Evolutionary conservation across 2,797 vertebrate genomes (phyloP), one percentile per base, ranked within the genome.

Genomic region (Macrochelys suwanniensis): DNA sequence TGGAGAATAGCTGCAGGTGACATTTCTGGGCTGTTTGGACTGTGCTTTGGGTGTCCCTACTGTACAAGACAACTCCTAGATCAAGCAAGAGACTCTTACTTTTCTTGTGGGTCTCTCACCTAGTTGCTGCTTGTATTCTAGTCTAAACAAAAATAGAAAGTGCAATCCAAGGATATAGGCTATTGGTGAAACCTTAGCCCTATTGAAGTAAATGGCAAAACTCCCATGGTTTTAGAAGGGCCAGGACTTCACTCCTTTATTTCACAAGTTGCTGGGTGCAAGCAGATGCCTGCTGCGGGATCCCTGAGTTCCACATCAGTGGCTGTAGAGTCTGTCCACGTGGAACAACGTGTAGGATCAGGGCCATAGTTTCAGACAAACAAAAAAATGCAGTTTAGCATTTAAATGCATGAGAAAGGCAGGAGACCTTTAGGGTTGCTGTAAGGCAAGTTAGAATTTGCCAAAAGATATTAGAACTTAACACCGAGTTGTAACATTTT

Each of bases 391-490:
- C 61, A 65, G 16, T 19, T 61, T 65, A 65, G 61, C 31, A 65
- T 65, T 65, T 9, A 33, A 65, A n/a, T n/a, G 8, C 61, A 65
- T 9, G 8, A 65, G 15, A 82, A 85, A 94, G 54, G 1, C 33
- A 1, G 0, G 33, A 0, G 9, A 4, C 12, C 87, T 82, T 21
- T 2, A 16, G 11, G n/a, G 4, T 61, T 89, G 61, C 56, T 11
- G 4, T 26, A 23, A 0, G 0, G 57, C 54, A 11, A 2, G 0
- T 13, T 54, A 65, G 8, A 59, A 59, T 15, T 91, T 77, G 92
- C 61, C 68, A 50, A 53, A 65, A 71, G 21, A 82, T 51, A 0
- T 4, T 9, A 31, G 0, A 3, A 25, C 11, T 74, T 74, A 74
- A 26, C 23, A 45, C 21, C 26, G 21, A 74, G 6, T 45, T 42